Percentiles rank a stretch among this genome's conserved stretches.
Evolutionary conservation across 1,140 invertebrate genomes (phyloP).

Genomic region (Drosophila prosaltans): DNA sequence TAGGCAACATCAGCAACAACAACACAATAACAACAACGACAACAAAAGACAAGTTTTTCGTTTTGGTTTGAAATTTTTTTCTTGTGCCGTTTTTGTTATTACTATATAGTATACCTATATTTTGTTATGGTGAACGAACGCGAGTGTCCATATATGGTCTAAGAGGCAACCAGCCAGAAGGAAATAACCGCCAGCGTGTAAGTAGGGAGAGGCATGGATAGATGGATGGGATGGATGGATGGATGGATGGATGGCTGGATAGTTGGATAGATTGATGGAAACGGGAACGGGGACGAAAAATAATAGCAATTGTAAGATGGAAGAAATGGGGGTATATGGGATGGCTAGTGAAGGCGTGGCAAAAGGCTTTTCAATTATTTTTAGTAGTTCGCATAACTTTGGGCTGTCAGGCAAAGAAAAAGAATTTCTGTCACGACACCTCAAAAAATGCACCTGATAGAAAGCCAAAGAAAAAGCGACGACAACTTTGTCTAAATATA

Average conservation of each 20-base stretch:
- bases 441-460: constrained; percentile 79
- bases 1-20: constrained; percentile 16
- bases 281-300: not conserved
- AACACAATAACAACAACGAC: constrained; percentile 26
- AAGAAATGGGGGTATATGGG: not conserved
- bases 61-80: constrained; percentile 41
- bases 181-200: constrained; percentile 27
- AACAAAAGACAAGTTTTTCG: constrained; percentile 61
- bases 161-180: constrained; percentile 32
- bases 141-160: constrained; percentile 73
- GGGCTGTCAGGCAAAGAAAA: constrained; percentile 38
- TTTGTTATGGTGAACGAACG: constrained; percentile 58
- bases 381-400: constrained; percentile 78
- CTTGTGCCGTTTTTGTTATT: constrained; percentile 56
- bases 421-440: constrained; percentile 79
- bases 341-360: constrained; percentile 23
- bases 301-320: too few relatives aligned
- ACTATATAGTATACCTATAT: constrained; percentile 3
- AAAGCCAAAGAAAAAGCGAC: constrained; percentile 25
- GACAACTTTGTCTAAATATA: constrained; percentile 19
- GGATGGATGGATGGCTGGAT: too few relatives aligned
- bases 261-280: too few relatives aligned
- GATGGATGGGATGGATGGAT: not conserved
- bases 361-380: constrained; percentile 74
- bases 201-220: constrained; percentile 2